Base-by-base conservation (phyloP, 2,797 vertebrate genomes). In the Lepus townsendii region DNA sequence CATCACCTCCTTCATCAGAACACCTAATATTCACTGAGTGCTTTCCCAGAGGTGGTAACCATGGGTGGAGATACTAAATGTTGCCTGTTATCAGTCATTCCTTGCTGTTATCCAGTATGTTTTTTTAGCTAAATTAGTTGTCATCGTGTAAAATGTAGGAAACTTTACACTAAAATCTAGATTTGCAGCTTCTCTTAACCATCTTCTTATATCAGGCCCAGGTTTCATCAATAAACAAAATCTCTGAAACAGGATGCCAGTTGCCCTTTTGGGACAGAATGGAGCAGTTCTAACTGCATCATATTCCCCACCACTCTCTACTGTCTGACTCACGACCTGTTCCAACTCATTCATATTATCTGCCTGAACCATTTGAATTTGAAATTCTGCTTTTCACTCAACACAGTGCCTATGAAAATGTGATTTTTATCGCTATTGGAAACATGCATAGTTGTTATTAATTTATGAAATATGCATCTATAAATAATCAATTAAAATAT, bases 131-230 rank as follows among this genome's bases (percentile, higher is more conserved):
- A 38, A 80, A 79, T 66, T 84, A 10, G 32, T 85, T 22, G 0
- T 12, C 35, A 65, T 57, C 4, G 24, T 63, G 73, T 57, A 94
- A 77, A 66, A 68, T 68, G 71, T 72, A 72, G 63, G 17, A 42
- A 3, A 69, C 7, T 57, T 77, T 79, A 82, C 17, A 16, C 20
- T 50, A 76, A 82, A 89, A 71, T 73, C 32, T 82, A 75, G 1
- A 65, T 93, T 88, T 77, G 24, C 8, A 91, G 26, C 4, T 69
- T 83, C 73, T 92, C n/a, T 84, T 82, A 24, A 82, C 50, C 84
- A 42, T 83, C 10, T 52, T 57, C 63, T 65, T 30, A 78, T 54
- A 69, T 68, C 20, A 93, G 84, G 52, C 17, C 16, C 9, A 7
- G 20, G 13, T 71, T 83, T 89, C 82, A 42, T 69, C 50, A 57